These are phyloP conservation scores for Hipposideros armiger DNA, from an alignment of 2,113 vertebrate species.

Conservation along the genomic window DNA sequence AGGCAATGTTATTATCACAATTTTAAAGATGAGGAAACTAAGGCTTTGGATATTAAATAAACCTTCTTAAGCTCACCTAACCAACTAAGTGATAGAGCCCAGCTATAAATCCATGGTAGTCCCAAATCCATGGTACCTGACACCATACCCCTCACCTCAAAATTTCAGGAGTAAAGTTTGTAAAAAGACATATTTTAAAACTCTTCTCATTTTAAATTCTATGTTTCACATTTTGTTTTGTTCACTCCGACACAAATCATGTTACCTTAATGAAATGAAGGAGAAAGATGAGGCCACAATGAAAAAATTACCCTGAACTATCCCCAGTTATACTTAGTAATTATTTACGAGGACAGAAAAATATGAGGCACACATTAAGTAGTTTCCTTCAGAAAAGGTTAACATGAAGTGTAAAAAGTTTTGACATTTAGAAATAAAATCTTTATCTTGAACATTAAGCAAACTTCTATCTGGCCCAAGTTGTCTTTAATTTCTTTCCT, in stretches of 20 bases:
- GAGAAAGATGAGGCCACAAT: not conserved
- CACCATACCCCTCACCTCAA: not conserved
- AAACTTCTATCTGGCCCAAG: not conserved
- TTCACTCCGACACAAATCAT: not conserved
- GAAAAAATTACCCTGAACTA: not conserved
- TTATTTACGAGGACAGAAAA: not conserved
- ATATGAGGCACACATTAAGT: not conserved
- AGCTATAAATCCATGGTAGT: not conserved
- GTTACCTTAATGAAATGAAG: not conserved
- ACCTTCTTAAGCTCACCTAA: not conserved
- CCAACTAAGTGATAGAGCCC: not conserved
- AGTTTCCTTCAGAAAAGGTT: not conserved
- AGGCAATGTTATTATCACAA: not conserved
- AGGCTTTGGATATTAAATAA: not conserved
- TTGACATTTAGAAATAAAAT: not conserved
- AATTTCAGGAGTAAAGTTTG: not conserved
- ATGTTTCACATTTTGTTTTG: not conserved
- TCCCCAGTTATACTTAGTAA: not conserved
- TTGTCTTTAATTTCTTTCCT: not conserved
- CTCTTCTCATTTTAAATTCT: not conserved
- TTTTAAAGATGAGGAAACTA: not conserved
- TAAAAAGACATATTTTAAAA: not conserved
- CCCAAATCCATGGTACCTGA: too few relatives aligned
- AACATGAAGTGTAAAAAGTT: not conserved
- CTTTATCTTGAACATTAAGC: not conserved